These are phyloP conservation scores for Ernsta delagoae DNA, from an alignment of 2,888 invertebrate species.

Conservation along the genomic window DNA sequence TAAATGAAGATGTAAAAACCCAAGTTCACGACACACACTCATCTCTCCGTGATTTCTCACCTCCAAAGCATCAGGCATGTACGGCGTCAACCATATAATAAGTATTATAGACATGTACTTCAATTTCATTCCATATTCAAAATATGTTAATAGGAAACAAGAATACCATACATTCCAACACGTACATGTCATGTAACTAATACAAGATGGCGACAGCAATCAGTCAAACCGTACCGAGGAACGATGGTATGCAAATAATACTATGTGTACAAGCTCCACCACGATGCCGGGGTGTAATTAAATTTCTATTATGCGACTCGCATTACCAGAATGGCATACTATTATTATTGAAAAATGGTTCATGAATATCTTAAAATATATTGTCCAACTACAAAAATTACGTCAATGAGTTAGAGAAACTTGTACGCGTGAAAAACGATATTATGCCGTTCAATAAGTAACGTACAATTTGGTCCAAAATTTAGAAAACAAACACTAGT, in stretches of 20 bases:
- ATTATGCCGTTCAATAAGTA: background rate
- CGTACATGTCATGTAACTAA: conserved; percentile 15
- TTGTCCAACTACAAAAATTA: background rate
- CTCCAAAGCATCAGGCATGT: background rate
- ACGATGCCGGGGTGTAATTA: conserved; percentile 8
- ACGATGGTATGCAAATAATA: conserved; percentile 23
- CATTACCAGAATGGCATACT: conserved; percentile 16
- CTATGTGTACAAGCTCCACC: conserved; percentile 2
- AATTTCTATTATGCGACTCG: conserved; percentile 31
- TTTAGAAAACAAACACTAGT: too few species aligned
- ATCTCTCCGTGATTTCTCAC: background rate
- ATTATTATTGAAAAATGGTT: background rate
- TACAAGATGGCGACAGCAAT: conserved; percentile 16
- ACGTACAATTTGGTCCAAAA: conserved; percentile 12
- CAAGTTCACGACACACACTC: background rate
- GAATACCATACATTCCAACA: conserved; percentile 27
- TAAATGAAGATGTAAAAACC: background rate
- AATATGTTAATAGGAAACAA: background rate
- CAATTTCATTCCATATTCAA: background rate
- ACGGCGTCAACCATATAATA: background rate
- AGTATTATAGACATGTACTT: too few species aligned
- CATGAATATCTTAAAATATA: conserved; percentile 11
- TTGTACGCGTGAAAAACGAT: background rate
- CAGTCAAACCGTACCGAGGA: too few species aligned
- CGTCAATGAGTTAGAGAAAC: background rate